These are phyloP conservation scores for Tauraco erythrolophus DNA, from an alignment of 2,113 vertebrate genomes.

Conservation along the genomic window DNA sequence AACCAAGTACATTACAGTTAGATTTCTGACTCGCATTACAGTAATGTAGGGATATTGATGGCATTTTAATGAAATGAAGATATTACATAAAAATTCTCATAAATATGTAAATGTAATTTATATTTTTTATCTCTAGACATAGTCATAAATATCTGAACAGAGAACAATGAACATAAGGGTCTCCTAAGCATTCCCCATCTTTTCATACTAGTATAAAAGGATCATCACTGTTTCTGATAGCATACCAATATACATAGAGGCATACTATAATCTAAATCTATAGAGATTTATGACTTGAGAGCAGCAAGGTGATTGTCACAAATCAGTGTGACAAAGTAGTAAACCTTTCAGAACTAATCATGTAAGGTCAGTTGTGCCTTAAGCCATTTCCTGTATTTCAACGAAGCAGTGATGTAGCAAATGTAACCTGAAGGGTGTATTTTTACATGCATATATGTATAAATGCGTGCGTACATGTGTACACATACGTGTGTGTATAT, in stretches of 20 bases:
- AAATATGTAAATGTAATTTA: conserved; percentile 56
- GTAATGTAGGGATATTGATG: neutral
- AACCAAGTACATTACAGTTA: neutral
- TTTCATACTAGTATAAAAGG: neutral
- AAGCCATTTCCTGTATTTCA: conserved; percentile 25
- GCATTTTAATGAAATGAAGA: conserved; percentile 2
- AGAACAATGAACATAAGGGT: conserved; percentile 10
- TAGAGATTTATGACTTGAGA: conserved; percentile 5
- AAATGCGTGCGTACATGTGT: fast-evolving
- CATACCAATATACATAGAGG: neutral
- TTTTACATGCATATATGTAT: neutral
- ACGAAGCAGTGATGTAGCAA: neutral
- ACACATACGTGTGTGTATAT: neutral
- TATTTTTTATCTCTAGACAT: conserved; percentile 35
- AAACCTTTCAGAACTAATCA: conserved; percentile 31
- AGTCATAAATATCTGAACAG: conserved; percentile 45
- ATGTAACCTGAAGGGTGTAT: neutral
- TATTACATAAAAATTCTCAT: conserved; percentile 13
- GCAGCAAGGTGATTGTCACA: conserved; percentile 39
- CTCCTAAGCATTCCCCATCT: neutral
- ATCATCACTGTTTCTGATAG: neutral
- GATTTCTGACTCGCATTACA: neutral
- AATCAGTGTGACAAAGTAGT: conserved; percentile 47
- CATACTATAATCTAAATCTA: neutral
- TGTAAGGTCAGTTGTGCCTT: conserved; percentile 10